Conservation (phyloP, 2,888 invertebrate genomes). For the Ophion costatus region DNA sequence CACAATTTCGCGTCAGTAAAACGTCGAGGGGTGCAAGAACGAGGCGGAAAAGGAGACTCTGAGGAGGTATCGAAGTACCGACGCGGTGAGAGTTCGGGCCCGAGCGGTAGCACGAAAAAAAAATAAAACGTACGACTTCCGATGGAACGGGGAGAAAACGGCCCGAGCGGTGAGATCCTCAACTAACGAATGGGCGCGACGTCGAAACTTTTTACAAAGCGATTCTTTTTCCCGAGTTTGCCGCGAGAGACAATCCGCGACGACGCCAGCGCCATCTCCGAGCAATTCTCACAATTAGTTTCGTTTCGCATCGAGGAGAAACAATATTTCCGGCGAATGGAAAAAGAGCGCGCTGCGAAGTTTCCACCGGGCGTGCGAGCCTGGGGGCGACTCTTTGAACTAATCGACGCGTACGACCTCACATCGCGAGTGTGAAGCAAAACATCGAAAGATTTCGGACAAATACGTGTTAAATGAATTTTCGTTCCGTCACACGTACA, state of each 20-base stretch:
- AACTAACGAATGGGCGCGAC: neutral
- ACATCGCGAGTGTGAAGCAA: neutral
- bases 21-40: neutral
- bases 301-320: neutral
- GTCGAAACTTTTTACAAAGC: neutral
- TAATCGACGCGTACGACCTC: neutral
- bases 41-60: neutral
- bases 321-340: neutral
- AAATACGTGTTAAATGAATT: slow-evolving; percentile 24
- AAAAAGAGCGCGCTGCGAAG: neutral
- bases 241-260: neutral
- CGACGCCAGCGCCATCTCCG: neutral
- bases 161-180: neutral
- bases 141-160: neutral
- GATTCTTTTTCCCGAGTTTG: neutral
- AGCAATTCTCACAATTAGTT: neutral
- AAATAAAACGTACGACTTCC: too few species aligned
- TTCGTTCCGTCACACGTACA: slow-evolving; percentile 24
- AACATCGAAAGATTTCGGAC: slow-evolving; percentile 24
- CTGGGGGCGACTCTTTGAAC: slow-evolving; percentile 17
- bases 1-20: neutral
- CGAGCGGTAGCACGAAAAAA: neutral
- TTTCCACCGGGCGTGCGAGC: neutral
- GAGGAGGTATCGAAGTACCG: neutral
- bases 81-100: neutral